phyloP scores from a whole-genome alignment of 1,140 invertebrate genomes.

The Euwallacea similis region DNA sequence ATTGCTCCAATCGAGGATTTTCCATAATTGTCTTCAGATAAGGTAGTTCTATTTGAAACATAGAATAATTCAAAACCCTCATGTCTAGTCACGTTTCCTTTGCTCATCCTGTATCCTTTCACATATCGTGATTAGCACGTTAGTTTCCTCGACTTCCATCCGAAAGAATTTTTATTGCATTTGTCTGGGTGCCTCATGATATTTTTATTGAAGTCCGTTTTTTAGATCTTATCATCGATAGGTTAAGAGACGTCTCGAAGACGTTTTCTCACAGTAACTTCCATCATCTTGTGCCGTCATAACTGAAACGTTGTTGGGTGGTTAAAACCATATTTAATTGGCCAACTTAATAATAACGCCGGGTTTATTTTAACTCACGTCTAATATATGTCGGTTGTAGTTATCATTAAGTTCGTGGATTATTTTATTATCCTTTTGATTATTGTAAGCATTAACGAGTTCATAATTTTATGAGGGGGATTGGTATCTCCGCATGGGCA shows the following conservation, averaged over 20 bases:
- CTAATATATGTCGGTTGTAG: slow-evolving; percentile 7
- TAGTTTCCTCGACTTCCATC: slow-evolving; percentile 6
- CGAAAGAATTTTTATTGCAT: slow-evolving; percentile 36
- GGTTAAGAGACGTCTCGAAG: slow-evolving; percentile 14
- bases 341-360: slow-evolving; percentile 4
- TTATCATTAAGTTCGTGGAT: slow-evolving; percentile 15
- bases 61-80: not conserved
- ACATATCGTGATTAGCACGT: slow-evolving; percentile 34
- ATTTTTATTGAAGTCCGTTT: slow-evolving; percentile 36
- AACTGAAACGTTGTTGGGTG: too few relatives aligned
- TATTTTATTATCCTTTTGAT: slow-evolving; percentile 12
- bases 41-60: too few relatives aligned
- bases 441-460: not conserved
- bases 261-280: slow-evolving; percentile 34
- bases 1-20: too few relatives aligned
- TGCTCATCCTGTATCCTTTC: slow-evolving; percentile 10
- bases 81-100: slow-evolving; percentile 3
- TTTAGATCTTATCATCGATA: slow-evolving; percentile 32
- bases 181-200: slow-evolving; percentile 33
- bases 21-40: too few relatives aligned
- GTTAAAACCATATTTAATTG: slow-evolving; percentile 18
- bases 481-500: too few relatives aligned
- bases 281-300: not conserved
- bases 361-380: slow-evolving; percentile 19
- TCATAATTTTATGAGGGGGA: not conserved